Evolutionary conservation across 2,888 invertebrate genomes (phyloP), one percentile per base, ranked within the genome.

Genomic region (Tribolium freemani): DNA sequence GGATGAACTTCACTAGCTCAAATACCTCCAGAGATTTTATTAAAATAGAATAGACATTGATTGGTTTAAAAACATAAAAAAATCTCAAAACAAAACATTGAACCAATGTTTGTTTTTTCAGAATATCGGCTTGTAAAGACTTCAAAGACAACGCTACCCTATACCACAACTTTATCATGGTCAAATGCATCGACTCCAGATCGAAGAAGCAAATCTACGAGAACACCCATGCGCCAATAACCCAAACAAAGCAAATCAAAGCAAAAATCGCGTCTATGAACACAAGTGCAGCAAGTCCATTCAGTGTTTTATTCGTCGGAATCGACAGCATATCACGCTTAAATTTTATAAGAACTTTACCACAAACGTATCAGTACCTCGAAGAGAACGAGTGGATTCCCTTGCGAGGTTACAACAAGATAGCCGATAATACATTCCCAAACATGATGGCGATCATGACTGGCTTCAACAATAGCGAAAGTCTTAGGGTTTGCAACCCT

Each of bases 361-460:
- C 93, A 0, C 88, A 90, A 78, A 94, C 95, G 0, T 88, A 90
- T 2, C 87, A 89, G 45, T 92, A 77, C 50, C 88, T 97, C 20
- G 88, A 90, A 61, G 88, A 91, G 5, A 90, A 80, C 63, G 75
- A 78, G 8, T 85, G 84, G 84, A 60, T 83, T 3, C 72, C 83
- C 2, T 63, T 85, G 16, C 77, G 80, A 64, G 84, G 84, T 1
- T 85, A 85, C 75, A 90, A 89, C 77, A 90, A 94, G 90, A 90
- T 94, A 78, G 95, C 92, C 4, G 96, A 96, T 82, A 96, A 97
- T 81, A 96, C 96, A 0, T 95, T 94, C 81, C 95, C 96, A 0
- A 97, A 97, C 86, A 84, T 97, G 50, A 93, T 96, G 90, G 94
- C 96, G 0, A 89, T 94, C 53, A 88, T 94, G 10, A 92, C 93